Evolutionary conservation across 2,888 invertebrate genomes (phyloP), one percentile per base, ranked within the genome.

Genomic region (Ochropleura leucogaster): DNA sequence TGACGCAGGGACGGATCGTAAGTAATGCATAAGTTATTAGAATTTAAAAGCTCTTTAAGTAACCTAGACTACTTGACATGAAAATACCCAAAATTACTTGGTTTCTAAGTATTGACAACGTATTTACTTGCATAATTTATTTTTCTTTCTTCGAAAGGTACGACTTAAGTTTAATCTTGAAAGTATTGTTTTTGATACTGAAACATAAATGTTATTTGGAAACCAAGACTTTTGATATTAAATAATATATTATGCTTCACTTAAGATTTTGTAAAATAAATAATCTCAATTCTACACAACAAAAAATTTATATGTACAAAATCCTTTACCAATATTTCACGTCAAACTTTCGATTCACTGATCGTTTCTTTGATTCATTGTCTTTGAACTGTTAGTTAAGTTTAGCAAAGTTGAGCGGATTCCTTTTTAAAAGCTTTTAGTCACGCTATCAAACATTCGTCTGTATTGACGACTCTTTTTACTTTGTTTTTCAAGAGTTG

Each of bases 381-480:
- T 82, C 59, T 82, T 77, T 82, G 69, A 77, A 70, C 82, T 60
- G 62, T 71, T 53, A 70, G 62, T 57, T 59, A 71, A 71, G 75
- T 79, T 79, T 14, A 47, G 67, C 62, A 64, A 81, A 82, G 72
- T 76, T 81, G 53, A 67, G 40, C 67, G 57, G 47, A 82, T 72
- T 82, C 68, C 62, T 49, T 76, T 74, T 47, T 68, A 66, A 77
- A 87, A 82, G 85, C 85, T 87, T 86, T 86, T 67, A 85, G 83
- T 70, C 79, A 73, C 55, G 85, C 72, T 68, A 79, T 74, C 63
- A 71, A 79, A 74, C 53, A 85, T 82, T 74, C 42, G n/a, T 49
- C 60, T 64, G n/a, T 68, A 81, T 71, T 68, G 70, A 63, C 44
- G 18, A 75, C 12, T 65, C 16, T 42, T 65, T 40, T 60, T 18